Base-by-base conservation (phyloP, 2,113 vertebrate genomes). In the Motacilla tschutschensis region DNA sequence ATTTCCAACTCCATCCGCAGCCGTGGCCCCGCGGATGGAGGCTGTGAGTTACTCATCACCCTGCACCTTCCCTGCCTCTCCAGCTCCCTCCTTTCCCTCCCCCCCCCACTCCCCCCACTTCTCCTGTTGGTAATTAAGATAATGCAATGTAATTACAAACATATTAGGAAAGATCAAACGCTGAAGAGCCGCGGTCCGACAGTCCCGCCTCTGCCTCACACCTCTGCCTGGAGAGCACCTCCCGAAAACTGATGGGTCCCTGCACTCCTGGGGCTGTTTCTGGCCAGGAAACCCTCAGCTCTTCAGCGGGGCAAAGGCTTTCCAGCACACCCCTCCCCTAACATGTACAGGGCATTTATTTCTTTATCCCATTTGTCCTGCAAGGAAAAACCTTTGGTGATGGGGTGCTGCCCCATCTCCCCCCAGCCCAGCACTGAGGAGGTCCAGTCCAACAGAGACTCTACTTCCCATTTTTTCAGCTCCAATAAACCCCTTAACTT, bases 61-160 rank as follows among this genome's bases (percentile, higher is more conserved):
- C n/a, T 40, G 25, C 14, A 8, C 36, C 6, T 50, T 62, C 75
- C 40, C 48, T 62, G 33, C 21, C 6, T 80, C 85, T 77, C 80
- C 60, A 79, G 78, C 66, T 57, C 59, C 62, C 51, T 53, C 47
- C 64, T 38, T 26, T 59, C 55, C 55, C 55, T 65, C 48, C 47
- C 26, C 9, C 12, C 15, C 6, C 22, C 1, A 3, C 7, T 1
- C 15, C 79, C 58, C 65, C 2, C 3, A 58, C 43, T 70, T 90
- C 66, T 70, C 46, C 51, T 31, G 54, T 17, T 6, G 75, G 50
- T 93, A 95, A 95, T 96, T 96, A 95, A 96, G 93, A 91, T 93
- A 93, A 96, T 84, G 69, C n/a, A 51, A 63, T 40, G 60, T 92
- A 95, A 96, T 96, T 96, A 95, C 62, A 95, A 95, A 96, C 83